These are phyloP conservation scores for Tenthredo mesomela DNA, from an alignment of 2,888 invertebrate species.

Conservation along the genomic window DNA sequence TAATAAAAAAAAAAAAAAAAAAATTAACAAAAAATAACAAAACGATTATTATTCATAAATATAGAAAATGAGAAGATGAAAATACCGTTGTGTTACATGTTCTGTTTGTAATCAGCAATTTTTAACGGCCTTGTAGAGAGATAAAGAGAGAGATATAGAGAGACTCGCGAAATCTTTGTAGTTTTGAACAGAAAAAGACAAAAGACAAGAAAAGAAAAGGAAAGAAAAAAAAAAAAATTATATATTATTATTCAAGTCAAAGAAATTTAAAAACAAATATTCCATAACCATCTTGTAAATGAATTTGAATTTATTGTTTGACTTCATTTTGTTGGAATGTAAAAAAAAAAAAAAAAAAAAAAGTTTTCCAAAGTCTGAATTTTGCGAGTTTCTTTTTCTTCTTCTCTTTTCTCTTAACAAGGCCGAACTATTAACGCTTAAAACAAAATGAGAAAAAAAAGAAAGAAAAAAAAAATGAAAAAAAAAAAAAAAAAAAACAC, in stretches of 20 bases:
- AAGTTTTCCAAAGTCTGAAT: slow-evolving; percentile 25
- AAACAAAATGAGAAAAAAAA: slow-evolving; percentile 20
- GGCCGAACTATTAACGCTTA: slow-evolving; percentile 67
- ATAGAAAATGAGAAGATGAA: slow-evolving; percentile 60
- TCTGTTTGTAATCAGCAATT: slow-evolving; percentile 69
- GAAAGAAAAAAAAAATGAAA: neutral
- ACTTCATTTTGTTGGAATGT: neutral
- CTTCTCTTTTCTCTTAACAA: slow-evolving; percentile 56
- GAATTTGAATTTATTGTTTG: neutral
- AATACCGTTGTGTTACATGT: slow-evolving; percentile 67
- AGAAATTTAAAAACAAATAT: neutral
- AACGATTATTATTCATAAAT: slow-evolving; percentile 61
- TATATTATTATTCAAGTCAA: neutral
- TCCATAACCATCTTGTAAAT: neutral
- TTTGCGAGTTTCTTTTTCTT: slow-evolving; percentile 58
- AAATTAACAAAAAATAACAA: slow-evolving; percentile 56
- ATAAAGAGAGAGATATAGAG: neutral
- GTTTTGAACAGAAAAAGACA: neutral
- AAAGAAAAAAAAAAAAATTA: neutral
- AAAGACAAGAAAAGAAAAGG: neutral
- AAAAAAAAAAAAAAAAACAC: slow-evolving; percentile 46
- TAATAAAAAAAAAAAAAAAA: slow-evolving; percentile 57
- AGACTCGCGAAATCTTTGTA: neutral
- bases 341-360: neutral
- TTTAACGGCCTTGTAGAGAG: slow-evolving; percentile 55